These are phyloP conservation scores for Tyrophagus putrescentiae DNA, from an alignment of 1,140 invertebrate genomes.

Conservation along the genomic window DNA sequence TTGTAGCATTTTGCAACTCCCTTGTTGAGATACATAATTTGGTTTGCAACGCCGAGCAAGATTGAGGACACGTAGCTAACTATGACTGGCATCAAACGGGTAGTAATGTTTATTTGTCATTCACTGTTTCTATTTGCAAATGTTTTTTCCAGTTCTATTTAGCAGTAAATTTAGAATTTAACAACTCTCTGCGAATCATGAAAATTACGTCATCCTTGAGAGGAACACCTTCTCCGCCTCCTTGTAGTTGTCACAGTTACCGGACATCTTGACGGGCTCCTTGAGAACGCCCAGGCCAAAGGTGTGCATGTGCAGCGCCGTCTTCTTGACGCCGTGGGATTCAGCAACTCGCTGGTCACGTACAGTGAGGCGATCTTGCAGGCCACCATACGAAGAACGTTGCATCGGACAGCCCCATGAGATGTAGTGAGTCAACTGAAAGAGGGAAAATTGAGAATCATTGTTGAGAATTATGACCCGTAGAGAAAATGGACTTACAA, in stretches of 20 bases:
- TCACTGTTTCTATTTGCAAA: no score
- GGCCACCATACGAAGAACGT: neutral
- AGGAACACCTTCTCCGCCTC: slow-evolving; percentile 6
- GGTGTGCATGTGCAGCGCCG: slow-evolving; percentile 6
- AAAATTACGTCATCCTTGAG: no score
- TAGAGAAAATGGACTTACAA: neutral
- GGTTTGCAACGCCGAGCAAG: no score
- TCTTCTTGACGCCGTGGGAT: neutral
- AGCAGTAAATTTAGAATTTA: no score
- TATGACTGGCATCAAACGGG: no score
- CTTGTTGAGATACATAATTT: no score
- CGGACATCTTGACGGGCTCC: neutral
- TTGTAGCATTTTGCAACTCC: no score
- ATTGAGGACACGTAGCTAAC: no score
- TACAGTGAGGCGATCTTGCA: neutral
- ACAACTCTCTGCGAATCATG: no score
- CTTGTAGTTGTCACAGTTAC: slow-evolving; percentile 1
- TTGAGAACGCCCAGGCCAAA: neutral
- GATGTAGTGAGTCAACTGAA: neutral
- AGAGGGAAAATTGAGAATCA: neutral
- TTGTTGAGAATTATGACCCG: neutral
- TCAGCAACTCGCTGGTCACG: slow-evolving; percentile 10
- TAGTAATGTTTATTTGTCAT: no score
- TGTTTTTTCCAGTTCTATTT: no score
- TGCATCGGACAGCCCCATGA: slow-evolving; percentile 5